phyloP scores from a whole-genome alignment of 2,797 vertebrate species.

The Benthosema pterotum region DNA sequence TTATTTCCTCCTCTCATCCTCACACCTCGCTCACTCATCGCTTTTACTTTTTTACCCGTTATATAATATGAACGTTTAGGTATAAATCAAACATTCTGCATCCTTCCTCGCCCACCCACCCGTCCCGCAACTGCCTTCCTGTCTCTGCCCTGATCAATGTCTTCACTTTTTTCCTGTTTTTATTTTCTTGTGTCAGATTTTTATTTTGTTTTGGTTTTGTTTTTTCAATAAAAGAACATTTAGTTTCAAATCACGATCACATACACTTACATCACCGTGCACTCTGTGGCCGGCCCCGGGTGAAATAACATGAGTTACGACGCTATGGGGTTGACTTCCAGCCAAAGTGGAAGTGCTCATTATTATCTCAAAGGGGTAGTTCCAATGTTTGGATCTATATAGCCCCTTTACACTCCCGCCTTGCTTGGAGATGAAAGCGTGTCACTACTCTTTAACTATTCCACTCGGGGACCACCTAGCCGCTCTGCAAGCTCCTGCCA shows the following conservation, averaged over 20 bases:
- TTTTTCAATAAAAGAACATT: conserved; percentile 36
- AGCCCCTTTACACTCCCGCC: too few relatives aligned
- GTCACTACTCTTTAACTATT: too few relatives aligned
- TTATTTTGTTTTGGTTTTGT: too few relatives aligned
- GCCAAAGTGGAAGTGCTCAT: too few relatives aligned
- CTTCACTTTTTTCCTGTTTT: conserved; percentile 55
- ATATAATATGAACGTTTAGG: conserved; percentile 68
- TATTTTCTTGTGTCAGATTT: conserved; percentile 58
- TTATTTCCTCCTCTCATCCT: conserved; percentile 49
- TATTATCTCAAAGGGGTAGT: too few relatives aligned
- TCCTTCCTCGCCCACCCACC: not conserved
- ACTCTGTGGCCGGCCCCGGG: too few relatives aligned
- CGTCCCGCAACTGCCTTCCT: conserved; percentile 27
- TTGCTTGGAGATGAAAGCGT: too few relatives aligned
- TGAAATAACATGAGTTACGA: too few relatives aligned
- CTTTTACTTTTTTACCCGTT: conserved; percentile 64
- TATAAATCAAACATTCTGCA: conserved; percentile 72
- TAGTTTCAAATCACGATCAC: conserved; percentile 45
- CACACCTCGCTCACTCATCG: conserved; percentile 62
- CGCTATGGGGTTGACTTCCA: too few relatives aligned
- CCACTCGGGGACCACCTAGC: too few relatives aligned
- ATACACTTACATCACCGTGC: conserved; percentile 13
- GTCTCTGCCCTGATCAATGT: conserved; percentile 65
- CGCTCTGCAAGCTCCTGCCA: too few relatives aligned
- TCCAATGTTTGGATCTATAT: too few relatives aligned